These are phyloP conservation scores for Zoanthus gigantus DNA, from an alignment of 92 coral and sea anemone species.

Conservation along the genomic window DNA sequence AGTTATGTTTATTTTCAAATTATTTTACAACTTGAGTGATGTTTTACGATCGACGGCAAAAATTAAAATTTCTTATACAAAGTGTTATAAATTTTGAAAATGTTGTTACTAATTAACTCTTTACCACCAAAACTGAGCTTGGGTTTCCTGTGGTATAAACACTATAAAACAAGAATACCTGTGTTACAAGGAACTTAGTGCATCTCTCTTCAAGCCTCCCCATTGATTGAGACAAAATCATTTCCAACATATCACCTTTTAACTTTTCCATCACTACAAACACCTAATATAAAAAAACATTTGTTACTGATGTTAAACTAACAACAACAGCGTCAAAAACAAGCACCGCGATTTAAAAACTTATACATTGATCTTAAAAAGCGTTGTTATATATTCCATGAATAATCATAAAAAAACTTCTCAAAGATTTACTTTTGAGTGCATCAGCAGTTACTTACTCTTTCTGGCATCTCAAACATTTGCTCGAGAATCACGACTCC, in stretches of 20 bases:
- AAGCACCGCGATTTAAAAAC: too few relatives aligned
- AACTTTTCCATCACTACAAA: slow-evolving; percentile 71
- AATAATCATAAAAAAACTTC: neutral
- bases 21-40: too few relatives aligned
- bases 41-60: too few relatives aligned
- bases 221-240: slow-evolving; percentile 62
- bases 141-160: neutral
- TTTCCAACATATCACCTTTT: slow-evolving; percentile 69
- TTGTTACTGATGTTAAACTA: too few relatives aligned
- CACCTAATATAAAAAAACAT: slow-evolving; percentile 30
- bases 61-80: too few relatives aligned
- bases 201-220: slow-evolving; percentile 65
- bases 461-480: slow-evolving; percentile 64
- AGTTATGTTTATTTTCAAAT: too few relatives aligned
- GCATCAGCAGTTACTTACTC: slow-evolving; percentile 19
- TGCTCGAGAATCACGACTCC: slow-evolving; percentile 69
- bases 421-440: neutral
- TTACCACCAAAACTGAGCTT: too few relatives aligned
- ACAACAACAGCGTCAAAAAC: too few relatives aligned
- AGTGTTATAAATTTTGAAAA: too few relatives aligned
- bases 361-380: neutral
- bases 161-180: slow-evolving; percentile 13
- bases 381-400: neutral
- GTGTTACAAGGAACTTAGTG: slow-evolving; percentile 64
- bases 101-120: too few relatives aligned